phyloP scores from a whole-genome alignment of 1,140 invertebrate genomes.

The Bursaphelenchus mucronatus region DNA sequence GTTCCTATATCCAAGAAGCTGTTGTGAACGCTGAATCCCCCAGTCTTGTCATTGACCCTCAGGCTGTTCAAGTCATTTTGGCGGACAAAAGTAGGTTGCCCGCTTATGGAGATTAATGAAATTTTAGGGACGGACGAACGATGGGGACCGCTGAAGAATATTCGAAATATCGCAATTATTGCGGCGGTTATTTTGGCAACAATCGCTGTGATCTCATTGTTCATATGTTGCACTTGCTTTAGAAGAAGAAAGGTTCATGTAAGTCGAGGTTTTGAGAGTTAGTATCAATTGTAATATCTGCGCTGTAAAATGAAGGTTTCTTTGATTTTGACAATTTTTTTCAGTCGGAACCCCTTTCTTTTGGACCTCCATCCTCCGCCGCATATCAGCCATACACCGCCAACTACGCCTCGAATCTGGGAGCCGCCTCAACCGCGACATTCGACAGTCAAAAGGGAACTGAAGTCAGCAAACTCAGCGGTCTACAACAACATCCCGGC shows the following conservation, averaged over 20 bases:
- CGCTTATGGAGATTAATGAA: neutral
- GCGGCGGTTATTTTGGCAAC: conserved; percentile 10
- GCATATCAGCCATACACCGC: conserved; percentile 21
- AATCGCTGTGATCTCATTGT: conserved; percentile 25
- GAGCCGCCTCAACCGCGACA: conserved; percentile 22
- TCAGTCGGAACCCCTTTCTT: conserved; percentile 28
- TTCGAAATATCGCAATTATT: conserved; percentile 28
- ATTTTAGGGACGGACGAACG: conserved; percentile 38
- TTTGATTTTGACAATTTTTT: conserved; percentile 27
- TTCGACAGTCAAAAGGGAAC: conserved; percentile 23
- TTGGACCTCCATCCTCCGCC: conserved; percentile 29
- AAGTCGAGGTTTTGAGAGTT: conserved; percentile 13
- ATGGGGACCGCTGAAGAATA: conserved; percentile 38
- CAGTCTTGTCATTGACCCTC: conserved; percentile 13
- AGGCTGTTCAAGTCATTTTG: conserved; percentile 17
- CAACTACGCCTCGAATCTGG: conserved; percentile 14
- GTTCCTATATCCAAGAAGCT: conserved; percentile 39
- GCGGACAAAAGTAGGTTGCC: conserved; percentile 11
- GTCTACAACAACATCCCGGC: conserved; percentile 30
- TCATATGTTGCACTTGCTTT: conserved; percentile 20
- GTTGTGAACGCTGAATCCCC: conserved; percentile 14
- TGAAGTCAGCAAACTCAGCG: conserved; percentile 26
- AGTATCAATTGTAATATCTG: neutral
- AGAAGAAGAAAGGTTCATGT: conserved; percentile 36
- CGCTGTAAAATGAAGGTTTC: conserved; percentile 20